A percentile compares a stretch with the other conserved stretches of the same genome.
phyloP scores from a whole-genome alignment of 2,113 vertebrate genomes.

The Pongo pygmaeus region DNA sequence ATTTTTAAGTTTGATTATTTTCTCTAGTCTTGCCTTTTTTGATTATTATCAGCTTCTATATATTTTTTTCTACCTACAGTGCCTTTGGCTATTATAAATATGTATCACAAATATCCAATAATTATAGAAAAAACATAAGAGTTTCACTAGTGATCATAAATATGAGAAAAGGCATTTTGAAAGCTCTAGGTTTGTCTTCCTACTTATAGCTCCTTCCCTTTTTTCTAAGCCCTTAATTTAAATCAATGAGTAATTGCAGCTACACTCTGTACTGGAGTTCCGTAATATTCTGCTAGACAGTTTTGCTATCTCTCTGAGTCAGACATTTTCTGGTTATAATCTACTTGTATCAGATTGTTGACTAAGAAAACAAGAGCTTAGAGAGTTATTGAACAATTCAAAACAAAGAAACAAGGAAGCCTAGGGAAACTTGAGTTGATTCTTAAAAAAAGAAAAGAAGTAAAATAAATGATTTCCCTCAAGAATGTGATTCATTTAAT shows the following conservation, averaged over 20 bases:
- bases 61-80: not conserved
- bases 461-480: not conserved
- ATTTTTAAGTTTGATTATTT: not conserved
- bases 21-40: not conserved
- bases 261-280: not conserved
- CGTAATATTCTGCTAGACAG: not conserved
- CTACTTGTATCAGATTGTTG: slow-evolving; percentile 3
- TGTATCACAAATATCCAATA: not conserved
- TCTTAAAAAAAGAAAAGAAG: not conserved
- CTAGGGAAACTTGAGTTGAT: not conserved
- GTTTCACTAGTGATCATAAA: not conserved
- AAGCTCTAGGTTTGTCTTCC: not conserved
- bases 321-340: not conserved
- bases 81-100: not conserved
- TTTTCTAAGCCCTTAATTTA: not conserved
- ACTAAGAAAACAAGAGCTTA: slow-evolving; percentile 37
- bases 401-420: not conserved
- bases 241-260: not conserved
- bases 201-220: not conserved
- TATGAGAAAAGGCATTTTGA: not conserved
- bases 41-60: not conserved
- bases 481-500: not conserved
- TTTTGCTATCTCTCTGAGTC: not conserved
- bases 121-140: not conserved
- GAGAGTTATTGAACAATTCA: slow-evolving; percentile 32